A percentile compares a stretch with the other conserved stretches of the same genome.
Conservation (phyloP, 2,113 vertebrate species). For the Eulemur macaco region DNA sequence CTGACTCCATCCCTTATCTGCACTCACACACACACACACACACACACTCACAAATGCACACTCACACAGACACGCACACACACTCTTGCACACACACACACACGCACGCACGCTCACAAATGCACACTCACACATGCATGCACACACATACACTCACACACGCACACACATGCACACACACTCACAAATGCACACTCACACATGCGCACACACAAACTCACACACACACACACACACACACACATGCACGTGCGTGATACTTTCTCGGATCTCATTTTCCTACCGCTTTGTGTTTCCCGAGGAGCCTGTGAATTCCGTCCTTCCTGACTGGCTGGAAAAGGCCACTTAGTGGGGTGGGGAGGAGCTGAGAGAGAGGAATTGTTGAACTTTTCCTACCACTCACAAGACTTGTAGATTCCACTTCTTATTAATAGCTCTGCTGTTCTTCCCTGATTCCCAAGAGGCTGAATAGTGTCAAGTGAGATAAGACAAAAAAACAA, state of each 20-base stretch:
- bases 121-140: neutral
- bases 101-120: too few relatives aligned
- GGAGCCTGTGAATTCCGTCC: neutral
- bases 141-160: too few relatives aligned
- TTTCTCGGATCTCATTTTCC: neutral
- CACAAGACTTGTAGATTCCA: neutral
- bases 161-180: too few relatives aligned
- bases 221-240: neutral
- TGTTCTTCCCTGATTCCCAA: neutral
- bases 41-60: neutral
- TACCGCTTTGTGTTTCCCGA: neutral
- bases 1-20: neutral
- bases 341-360: neutral
- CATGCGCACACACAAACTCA: too few relatives aligned
- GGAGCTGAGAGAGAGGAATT: neutral
- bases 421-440: neutral
- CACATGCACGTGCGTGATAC: too few relatives aligned
- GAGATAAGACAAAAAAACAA: neutral
- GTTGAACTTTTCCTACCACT: neutral
- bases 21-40: neutral
- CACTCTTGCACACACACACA: neutral
- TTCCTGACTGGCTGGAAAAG: neutral
- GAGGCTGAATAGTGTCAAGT: neutral
- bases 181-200: too few relatives aligned
- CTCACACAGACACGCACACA: neutral